phyloP scores from a whole-genome alignment of 2,888 invertebrate genomes.

The Aricia artaxerxes region DNA sequence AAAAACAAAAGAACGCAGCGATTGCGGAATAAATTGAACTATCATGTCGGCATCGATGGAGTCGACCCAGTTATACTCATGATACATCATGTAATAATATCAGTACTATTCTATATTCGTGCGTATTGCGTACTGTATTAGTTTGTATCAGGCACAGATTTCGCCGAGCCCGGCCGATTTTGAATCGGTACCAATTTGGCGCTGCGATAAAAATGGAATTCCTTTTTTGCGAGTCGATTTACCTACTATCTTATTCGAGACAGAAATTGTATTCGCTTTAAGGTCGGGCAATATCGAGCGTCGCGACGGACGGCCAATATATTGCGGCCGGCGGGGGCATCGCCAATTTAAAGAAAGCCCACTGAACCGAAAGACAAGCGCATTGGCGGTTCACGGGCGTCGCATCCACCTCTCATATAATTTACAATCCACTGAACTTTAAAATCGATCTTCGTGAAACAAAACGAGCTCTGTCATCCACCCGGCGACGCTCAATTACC shows the following conservation, averaged over 20 bases:
- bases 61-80: slow-evolving; percentile 73
- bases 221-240: slow-evolving; percentile 64
- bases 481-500: slow-evolving; percentile 62
- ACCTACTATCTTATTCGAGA: slow-evolving; percentile 74
- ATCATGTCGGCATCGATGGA: slow-evolving; percentile 63
- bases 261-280: slow-evolving; percentile 78
- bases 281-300: slow-evolving; percentile 79
- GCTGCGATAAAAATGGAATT: slow-evolving; percentile 67
- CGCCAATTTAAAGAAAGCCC: slow-evolving; percentile 82
- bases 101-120: neutral
- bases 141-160: slow-evolving; percentile 72
- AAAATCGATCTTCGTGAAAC: slow-evolving; percentile 78
- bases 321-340: slow-evolving; percentile 74
- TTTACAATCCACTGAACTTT: slow-evolving; percentile 80
- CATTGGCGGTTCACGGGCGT: slow-evolving; percentile 78
- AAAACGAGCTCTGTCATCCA: slow-evolving; percentile 60
- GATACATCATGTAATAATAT: slow-evolving; percentile 63
- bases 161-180: slow-evolving; percentile 41
- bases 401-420: slow-evolving; percentile 74
- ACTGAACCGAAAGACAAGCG: slow-evolving; percentile 82
- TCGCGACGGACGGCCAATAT: slow-evolving; percentile 77
- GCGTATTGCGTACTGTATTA: slow-evolving; percentile 50
- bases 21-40: slow-evolving; percentile 58
- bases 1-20: slow-evolving; percentile 65
- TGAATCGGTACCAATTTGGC: slow-evolving; percentile 45